Evolutionary conservation across 1,140 invertebrate species (phyloP), one percentile per base, ranked within the genome.

Genomic region (Zophobas morio): DNA sequence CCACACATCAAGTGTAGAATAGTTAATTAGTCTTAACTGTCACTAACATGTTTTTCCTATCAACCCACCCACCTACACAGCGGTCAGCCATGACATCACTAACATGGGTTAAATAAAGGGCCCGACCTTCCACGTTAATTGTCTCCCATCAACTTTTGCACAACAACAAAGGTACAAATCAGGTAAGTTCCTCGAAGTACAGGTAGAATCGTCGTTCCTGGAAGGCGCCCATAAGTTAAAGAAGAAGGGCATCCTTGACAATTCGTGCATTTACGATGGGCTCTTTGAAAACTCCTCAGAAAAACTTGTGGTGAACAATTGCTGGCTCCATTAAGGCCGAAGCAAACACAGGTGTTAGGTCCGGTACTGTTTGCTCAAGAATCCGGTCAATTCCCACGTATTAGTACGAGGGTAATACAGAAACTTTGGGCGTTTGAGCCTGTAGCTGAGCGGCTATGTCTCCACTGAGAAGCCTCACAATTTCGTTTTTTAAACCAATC

Each of bases 331-430:
- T 46, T 46, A 53, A 53, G 35, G 39, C 37, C 60, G 39, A 66
- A 2, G 37, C 60, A 66, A 66, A 47, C 60, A 66, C 60, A 63
- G 57, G 57, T 63, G 57, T 39, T 63, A 37, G 57, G 36, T 51
- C 20, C n/a, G 49, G 35, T 66, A 39, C 6, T 66, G 20, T 66
- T 66, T 66, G 20, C 32, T 32, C 37, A 66, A 66, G 37, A 66
- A 66, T 66, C n/a, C 60, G 60, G 60, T 66, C 60, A 66, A 66
- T 66, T 66, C 60, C 60, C 60, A 66, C 60, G 60, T 66, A 66
- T 4, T 46, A 46, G 42, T 46, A 46, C 42, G 3, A 46, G 42
- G 42, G 20, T 20, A 20, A 20, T 20, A 20, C 20, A 20, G 20
- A 20, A 20, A 20, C 20, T 20, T 20, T 20, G 20, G 20, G 20